These are phyloP conservation scores for Acipenser oxyrinchus DNA, from an alignment of 2,797 vertebrate species.

Conservation along the genomic window DNA sequence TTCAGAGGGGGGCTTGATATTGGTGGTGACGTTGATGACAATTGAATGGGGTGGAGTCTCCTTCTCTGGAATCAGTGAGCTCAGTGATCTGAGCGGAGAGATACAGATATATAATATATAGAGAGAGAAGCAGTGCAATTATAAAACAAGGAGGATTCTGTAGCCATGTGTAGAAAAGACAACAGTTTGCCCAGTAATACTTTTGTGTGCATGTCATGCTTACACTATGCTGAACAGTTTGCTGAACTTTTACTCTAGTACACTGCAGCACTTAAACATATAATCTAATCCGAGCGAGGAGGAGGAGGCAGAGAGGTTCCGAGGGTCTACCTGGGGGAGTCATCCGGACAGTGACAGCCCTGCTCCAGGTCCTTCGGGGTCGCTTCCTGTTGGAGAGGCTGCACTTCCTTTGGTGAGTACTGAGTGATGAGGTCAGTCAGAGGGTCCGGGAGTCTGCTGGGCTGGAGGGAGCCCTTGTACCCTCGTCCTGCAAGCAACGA, in stretches of 20 bases:
- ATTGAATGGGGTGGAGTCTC: constrained; percentile 41
- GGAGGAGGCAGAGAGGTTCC: no score
- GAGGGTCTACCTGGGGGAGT: constrained; percentile 9
- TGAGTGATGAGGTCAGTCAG: constrained; percentile 5
- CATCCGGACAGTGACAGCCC: background rate
- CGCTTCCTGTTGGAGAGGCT: background rate
- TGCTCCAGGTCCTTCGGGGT: background rate
- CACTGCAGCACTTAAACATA: no score
- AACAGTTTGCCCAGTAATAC: no score
- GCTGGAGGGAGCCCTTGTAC: constrained; percentile 12
- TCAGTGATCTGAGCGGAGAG: constrained; percentile 21
- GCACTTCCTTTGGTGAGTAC: background rate
- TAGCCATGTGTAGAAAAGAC: no score
- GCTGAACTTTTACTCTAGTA: no score
- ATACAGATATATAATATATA: background rate
- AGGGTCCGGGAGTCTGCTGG: constrained; percentile 20
- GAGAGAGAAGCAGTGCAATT: no score
- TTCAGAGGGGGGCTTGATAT: constrained; percentile 38
- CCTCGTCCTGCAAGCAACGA: constrained; percentile 29
- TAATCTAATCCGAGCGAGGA: no score
- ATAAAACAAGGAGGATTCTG: no score
- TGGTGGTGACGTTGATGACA: constrained; percentile 51
- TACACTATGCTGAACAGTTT: no score
- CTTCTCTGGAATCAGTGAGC: constrained; percentile 30
- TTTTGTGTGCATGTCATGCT: no score